Conservation (phyloP, 2,113 vertebrate species). For the Spheniscus mendiculus region DNA sequence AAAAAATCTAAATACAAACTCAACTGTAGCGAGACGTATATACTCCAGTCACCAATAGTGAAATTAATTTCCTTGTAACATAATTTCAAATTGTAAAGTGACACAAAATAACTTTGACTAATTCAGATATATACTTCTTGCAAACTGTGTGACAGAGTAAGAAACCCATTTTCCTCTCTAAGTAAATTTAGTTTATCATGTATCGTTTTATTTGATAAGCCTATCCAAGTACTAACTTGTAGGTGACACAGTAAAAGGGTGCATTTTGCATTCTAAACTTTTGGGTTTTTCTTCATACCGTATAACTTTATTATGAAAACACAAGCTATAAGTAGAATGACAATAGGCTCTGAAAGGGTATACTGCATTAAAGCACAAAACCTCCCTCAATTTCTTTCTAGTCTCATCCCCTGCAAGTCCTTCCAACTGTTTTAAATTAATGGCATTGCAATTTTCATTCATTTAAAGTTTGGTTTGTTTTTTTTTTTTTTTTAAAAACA, state of each 20-base stretch:
- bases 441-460: neutral
- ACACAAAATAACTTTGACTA: neutral
- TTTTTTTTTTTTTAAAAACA: neutral
- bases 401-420: neutral
- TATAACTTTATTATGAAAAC: neutral
- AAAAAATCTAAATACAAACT: neutral
- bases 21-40: neutral
- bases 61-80: neutral
- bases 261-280: neutral
- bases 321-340: neutral
- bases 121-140: neutral
- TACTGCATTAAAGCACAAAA: neutral
- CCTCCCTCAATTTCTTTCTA: neutral
- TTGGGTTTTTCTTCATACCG: neutral
- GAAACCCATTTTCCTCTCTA: neutral
- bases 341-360: neutral
- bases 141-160: neutral
- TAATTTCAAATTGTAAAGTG: neutral
- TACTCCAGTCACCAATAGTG: neutral
- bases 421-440: neutral
- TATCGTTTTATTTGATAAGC: neutral
- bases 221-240: neutral
- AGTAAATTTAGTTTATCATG: neutral
- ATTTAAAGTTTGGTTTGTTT: neutral
- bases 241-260: neutral